Base-by-base conservation (phyloP, 2,797 vertebrate genomes). In the Buceros bicornis region DNA sequence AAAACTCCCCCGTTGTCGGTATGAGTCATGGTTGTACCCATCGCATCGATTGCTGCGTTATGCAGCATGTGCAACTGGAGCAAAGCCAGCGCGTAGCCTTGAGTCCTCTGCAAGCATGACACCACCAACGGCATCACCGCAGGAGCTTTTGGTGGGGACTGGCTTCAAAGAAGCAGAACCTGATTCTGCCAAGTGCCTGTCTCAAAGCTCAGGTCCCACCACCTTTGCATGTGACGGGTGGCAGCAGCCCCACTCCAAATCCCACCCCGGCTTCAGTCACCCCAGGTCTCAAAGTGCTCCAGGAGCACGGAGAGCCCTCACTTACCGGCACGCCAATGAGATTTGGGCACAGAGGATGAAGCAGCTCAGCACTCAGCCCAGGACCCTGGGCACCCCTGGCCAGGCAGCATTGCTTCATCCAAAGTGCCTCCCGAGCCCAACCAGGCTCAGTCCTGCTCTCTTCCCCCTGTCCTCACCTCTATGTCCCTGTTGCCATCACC, bases 341-440 rank as follows among this genome's bases (percentile, higher is more conserved):
- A 11, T 65, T n/a, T 45, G 62, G 62, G 29, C 20, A 21, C 29
- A 65, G 62, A n/a, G 4, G 25, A 20, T 16, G 21, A 76, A 48
- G 51, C 45, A 24, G 51, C 67, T 58, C 26, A 82, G 47, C 42
- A 26, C 15, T 29, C 40, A 67, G 15, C 54, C 48, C 47, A 48
- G 61, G 54, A 47, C 33, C 33, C 53, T 1, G 0, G n/a, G 53
- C 4, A 1, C 48, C 33, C 47, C 62, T 13, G 26, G 18, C 42
- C 29, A 13, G 53, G n/a, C 51, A 43, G n/a, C 24, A 1, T 6
- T 12, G 53, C 25, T 42, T 29, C 42, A 14, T 4, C 11, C 4
- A 1, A 4, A 24, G 13, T 0, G 8, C 51, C 16, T 16, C 42
- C 26, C 0, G 1, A 60, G 40, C 72, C 47, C 67, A 37, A 33